Evolutionary conservation across 1,140 invertebrate species (phyloP).

Genomic region (Telenomus remus): DNA sequence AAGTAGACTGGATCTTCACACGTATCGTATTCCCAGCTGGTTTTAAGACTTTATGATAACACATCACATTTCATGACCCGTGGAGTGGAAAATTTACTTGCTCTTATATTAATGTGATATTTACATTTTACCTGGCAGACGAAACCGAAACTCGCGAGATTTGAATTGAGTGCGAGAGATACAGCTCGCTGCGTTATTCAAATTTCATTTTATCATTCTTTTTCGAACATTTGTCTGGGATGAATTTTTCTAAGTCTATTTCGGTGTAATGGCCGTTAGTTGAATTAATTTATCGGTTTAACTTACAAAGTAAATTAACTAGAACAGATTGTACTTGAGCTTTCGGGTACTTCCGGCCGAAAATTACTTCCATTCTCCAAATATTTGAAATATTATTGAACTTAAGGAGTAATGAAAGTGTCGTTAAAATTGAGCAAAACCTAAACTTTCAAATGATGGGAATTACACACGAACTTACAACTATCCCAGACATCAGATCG

Average conservation of each 20-base stretch:
- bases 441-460: slow-evolving; percentile 5
- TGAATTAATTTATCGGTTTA: slow-evolving; percentile 25
- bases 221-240: not conserved
- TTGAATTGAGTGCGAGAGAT: too few species aligned
- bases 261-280: slow-evolving; percentile 12
- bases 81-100: slow-evolving; percentile 29
- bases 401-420: slow-evolving; percentile 25
- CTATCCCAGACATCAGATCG: too few species aligned
- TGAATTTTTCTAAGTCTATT: slow-evolving; percentile 11
- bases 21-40: slow-evolving; percentile 18
- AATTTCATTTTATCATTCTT: not conserved
- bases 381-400: slow-evolving; percentile 41
- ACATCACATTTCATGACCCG: slow-evolving; percentile 23
- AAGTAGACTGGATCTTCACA: slow-evolving; percentile 4
- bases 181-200: too few species aligned
- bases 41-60: slow-evolving; percentile 32
- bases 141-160: too few species aligned
- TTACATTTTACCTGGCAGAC: slow-evolving; percentile 11
- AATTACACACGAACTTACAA: slow-evolving; percentile 1
- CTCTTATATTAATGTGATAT: slow-evolving; percentile 15
- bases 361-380: slow-evolving; percentile 31
- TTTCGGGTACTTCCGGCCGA: slow-evolving; percentile 3
- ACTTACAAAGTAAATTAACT: slow-evolving; percentile 40
- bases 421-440: slow-evolving; percentile 10
- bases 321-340: slow-evolving; percentile 34